These are phyloP conservation scores for Euura lappo DNA, from an alignment of 1,140 invertebrate species.

Conservation along the genomic window DNA sequence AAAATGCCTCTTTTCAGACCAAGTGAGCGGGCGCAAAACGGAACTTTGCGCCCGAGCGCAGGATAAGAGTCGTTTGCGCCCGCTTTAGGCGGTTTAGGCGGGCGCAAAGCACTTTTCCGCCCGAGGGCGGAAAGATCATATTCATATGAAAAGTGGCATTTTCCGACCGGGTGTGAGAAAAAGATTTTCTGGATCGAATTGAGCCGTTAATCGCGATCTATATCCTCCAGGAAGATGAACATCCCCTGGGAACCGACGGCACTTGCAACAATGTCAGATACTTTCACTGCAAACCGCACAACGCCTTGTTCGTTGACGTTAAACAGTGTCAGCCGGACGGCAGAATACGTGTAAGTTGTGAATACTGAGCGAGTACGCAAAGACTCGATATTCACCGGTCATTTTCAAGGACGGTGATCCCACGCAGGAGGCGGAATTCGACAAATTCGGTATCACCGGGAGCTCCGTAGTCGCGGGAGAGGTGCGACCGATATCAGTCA, in stretches of 20 bases:
- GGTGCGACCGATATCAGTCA: conserved; percentile 75
- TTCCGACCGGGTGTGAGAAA: too few relatives aligned
- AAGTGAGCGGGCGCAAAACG: too few relatives aligned
- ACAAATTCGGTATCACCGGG: conserved; percentile 68
- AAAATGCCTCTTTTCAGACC: too few relatives aligned
- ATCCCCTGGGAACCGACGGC: conserved; percentile 74
- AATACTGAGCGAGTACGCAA: conserved; percentile 16
- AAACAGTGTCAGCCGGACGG: conserved; percentile 79
- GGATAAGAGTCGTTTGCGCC: too few relatives aligned
- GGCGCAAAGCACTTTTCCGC: too few relatives aligned
- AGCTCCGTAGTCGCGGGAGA: conserved; percentile 81
- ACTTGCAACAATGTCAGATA: conserved; percentile 72
- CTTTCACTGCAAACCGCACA: conserved; percentile 74
- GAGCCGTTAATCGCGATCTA: background rate
- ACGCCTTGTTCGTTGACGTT: conserved; percentile 80
- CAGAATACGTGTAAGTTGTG: conserved; percentile 70
- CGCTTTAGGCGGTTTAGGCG: too few relatives aligned
- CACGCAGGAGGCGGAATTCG: conserved; percentile 19
- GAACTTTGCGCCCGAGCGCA: too few relatives aligned
- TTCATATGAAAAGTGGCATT: too few relatives aligned
- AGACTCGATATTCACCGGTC: background rate
- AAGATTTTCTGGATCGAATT: background rate
- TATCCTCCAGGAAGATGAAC: conserved; percentile 74
- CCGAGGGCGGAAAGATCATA: too few relatives aligned
- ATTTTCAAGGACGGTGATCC: conserved; percentile 34